A percentile compares a stretch with the other conserved stretches of the same genome.
Evolutionary conservation across 1,140 invertebrate species (phyloP).

Genomic region (Drosophila nigrodunni): DNA sequence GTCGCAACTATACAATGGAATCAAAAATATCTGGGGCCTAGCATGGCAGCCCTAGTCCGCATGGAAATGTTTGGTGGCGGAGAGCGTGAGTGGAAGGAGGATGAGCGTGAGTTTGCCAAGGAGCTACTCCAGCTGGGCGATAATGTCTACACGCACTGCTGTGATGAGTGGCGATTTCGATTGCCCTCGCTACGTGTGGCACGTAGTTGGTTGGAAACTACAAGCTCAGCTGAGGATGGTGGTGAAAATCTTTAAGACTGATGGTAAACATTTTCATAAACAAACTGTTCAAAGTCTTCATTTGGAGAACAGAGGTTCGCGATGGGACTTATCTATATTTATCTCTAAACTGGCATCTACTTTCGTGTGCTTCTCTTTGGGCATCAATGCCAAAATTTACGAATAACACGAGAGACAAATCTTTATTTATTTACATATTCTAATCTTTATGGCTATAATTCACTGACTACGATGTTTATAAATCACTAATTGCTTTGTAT

Average conservation of each 20-base stretch:
- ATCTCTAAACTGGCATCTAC: slow-evolving; percentile 13
- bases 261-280: neutral
- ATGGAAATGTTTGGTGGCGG: slow-evolving; percentile 80
- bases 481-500: slow-evolving; percentile 22
- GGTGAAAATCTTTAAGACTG: slow-evolving; percentile 44
- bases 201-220: slow-evolving; percentile 49
- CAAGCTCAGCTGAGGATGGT: slow-evolving; percentile 2
- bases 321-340: slow-evolving; percentile 18
- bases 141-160: slow-evolving; percentile 64
- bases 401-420: slow-evolving; percentile 15
- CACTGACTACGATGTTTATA: slow-evolving; percentile 7
- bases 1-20: slow-evolving; percentile 71
- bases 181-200: slow-evolving; percentile 62
- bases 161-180: slow-evolving; percentile 78
- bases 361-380: slow-evolving; percentile 17
- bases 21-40: slow-evolving; percentile 73
- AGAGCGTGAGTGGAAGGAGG: slow-evolving; percentile 70
- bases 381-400: slow-evolving; percentile 50
- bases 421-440: slow-evolving; percentile 24
- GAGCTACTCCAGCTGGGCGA: slow-evolving; percentile 74
- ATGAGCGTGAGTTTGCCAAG: slow-evolving; percentile 65
- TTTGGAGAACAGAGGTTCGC: neutral
- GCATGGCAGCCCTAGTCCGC: slow-evolving; percentile 71
- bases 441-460: slow-evolving; percentile 43
- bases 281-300: too few relatives aligned